A percentile compares a stretch with the other conserved stretches of the same genome.
phyloP scores from a whole-genome alignment of 53 echinoderm and acorn worm genomes.

The Echinarachnius parma region DNA sequence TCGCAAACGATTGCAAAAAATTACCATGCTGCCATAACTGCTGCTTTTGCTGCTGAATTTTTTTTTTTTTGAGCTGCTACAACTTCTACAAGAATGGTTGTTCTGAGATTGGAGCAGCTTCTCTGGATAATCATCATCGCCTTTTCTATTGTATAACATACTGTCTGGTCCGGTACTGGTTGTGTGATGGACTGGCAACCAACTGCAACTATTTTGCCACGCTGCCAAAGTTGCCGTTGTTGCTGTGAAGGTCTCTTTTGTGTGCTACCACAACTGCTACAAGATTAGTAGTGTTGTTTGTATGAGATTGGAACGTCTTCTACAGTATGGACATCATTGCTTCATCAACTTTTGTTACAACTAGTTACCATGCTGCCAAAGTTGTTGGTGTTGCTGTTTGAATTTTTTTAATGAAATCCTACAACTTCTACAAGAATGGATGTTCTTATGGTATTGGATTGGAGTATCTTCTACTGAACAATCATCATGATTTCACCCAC shows the following conservation, averaged over 20 bases:
- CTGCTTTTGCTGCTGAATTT: too few species aligned
- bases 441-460: constrained; percentile 28
- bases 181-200: background rate
- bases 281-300: background rate
- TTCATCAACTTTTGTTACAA: constrained; percentile 5
- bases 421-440: too few species aligned
- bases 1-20: constrained; percentile 2
- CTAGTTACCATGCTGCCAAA: background rate
- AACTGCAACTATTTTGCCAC: background rate
- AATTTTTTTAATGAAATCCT: too few species aligned
- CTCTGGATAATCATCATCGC: constrained; percentile 13
- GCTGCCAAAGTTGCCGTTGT: constrained; percentile 4
- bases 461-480: constrained; percentile 5
- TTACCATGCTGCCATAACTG: constrained; percentile 3
- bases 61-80: too few species aligned
- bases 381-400: too few species aligned
- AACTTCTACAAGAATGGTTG: too few species aligned
- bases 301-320: constrained; percentile 23
- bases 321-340: constrained; percentile 6
- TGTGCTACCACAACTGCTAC: too few species aligned
- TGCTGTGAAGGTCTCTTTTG: too few species aligned
- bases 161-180: background rate
- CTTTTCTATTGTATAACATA: background rate
- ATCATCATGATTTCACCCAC: background rate
- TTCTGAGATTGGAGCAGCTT: constrained; percentile 27